Evolutionary conservation across 2,113 vertebrate genomes (phyloP).

Genomic region (Cololabis saira): DNA sequence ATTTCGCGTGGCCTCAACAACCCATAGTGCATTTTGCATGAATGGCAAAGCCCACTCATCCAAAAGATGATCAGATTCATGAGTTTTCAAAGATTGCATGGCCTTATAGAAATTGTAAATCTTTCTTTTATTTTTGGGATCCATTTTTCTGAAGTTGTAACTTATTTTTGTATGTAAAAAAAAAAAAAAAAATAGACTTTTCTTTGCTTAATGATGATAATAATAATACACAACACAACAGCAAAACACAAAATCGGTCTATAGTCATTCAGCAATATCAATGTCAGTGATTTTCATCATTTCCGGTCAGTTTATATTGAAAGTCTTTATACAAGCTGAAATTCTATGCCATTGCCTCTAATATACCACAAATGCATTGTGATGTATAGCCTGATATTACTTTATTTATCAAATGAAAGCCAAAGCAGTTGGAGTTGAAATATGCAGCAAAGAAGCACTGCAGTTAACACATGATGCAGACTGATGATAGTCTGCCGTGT

Average conservation of each 20-base stretch:
- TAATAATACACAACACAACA: slow-evolving; percentile 65
- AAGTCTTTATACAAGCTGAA: slow-evolving; percentile 72
- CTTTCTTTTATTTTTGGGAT: slow-evolving; percentile 64
- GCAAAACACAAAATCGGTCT: slow-evolving; percentile 65
- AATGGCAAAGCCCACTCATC: slow-evolving; percentile 69
- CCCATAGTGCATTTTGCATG: slow-evolving; percentile 77
- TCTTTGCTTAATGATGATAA: slow-evolving; percentile 64
- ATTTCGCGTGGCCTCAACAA: slow-evolving; percentile 76
- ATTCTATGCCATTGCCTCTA: slow-evolving; percentile 77
- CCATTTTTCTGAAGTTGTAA: slow-evolving; percentile 69
- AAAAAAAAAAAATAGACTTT: slow-evolving; percentile 52
- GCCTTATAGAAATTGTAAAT: slow-evolving; percentile 78
- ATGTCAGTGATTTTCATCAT: slow-evolving; percentile 60
- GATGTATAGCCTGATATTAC: slow-evolving; percentile 75
- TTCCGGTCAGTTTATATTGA: slow-evolving; percentile 63
- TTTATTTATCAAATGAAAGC: slow-evolving; percentile 79
- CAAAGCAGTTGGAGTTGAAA: slow-evolving; percentile 74
- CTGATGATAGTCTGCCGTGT: background rate
- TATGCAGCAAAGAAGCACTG: slow-evolving; percentile 1
- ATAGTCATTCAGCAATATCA: slow-evolving; percentile 70
- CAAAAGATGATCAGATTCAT: slow-evolving; percentile 74
- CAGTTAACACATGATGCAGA: background rate
- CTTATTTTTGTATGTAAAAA: slow-evolving; percentile 79
- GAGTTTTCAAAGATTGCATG: slow-evolving; percentile 75
- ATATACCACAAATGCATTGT: slow-evolving; percentile 76